Conservation (phyloP, 2,888 invertebrate species). For the Scaptomyza polygonia region DNA sequence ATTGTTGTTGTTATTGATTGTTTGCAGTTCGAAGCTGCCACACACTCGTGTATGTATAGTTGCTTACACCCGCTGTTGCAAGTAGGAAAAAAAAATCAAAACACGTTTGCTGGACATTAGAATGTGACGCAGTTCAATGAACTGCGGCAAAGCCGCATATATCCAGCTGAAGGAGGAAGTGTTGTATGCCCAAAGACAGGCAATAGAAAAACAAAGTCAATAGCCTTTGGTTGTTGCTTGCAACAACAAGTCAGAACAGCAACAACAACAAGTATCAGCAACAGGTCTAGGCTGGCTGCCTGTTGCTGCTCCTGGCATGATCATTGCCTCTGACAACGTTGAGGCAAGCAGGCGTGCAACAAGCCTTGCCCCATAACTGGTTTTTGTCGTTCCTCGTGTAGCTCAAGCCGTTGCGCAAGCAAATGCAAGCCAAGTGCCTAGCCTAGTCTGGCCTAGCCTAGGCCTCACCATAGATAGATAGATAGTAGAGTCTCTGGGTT, state of each 20-base stretch:
- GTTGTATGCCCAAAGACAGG: constrained; percentile 59
- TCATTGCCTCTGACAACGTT: constrained; percentile 59
- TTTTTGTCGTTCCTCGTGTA: constrained; percentile 59
- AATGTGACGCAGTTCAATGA: constrained; percentile 67
- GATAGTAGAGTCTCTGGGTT: constrained; percentile 58
- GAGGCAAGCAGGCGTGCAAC: constrained; percentile 52
- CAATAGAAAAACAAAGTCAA: constrained; percentile 76
- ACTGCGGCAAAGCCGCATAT: constrained; percentile 45
- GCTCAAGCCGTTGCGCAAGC: constrained; percentile 20
- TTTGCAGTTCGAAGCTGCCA: constrained; percentile 16
- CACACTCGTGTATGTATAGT: constrained; percentile 34
- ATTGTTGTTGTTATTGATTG: constrained; percentile 4
- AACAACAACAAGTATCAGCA: constrained; percentile 42
- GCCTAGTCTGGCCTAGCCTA: constrained; percentile 30
- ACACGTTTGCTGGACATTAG: constrained; percentile 74
- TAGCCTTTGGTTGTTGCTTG: constrained; percentile 64
- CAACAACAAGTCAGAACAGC: constrained; percentile 37
- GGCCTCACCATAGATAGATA: constrained; percentile 67
- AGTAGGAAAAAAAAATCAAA: constrained; percentile 61
- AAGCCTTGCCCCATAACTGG: constrained; percentile 75
- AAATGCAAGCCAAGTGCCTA: constrained; percentile 18
- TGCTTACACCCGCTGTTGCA: constrained; percentile 40
- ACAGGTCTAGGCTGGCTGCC: constrained; percentile 68
- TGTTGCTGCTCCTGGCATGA: constrained; percentile 65
- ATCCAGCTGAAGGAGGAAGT: constrained; percentile 68